Evolutionary conservation across 2,888 invertebrate species (phyloP).

Genomic region (Sacculina carcini): DNA sequence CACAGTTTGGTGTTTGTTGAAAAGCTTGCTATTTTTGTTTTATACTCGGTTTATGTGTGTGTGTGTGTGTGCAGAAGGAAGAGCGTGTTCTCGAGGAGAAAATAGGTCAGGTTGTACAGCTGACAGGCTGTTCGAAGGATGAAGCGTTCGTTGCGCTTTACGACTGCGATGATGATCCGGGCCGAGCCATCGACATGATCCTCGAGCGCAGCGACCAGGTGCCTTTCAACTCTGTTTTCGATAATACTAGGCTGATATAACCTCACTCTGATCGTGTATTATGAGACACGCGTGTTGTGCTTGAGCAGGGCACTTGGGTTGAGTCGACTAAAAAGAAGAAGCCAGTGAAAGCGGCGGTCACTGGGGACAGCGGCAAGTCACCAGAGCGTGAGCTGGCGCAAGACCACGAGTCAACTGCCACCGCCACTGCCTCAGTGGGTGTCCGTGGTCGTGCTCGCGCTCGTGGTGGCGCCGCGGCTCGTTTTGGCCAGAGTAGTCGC

Average conservation of each 20-base stretch:
- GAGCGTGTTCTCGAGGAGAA: conserved; percentile 13
- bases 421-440: not conserved
- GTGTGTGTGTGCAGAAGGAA: too few species aligned
- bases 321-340: conserved; percentile 14
- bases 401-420: too few species aligned
- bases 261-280: not conserved
- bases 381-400: too few species aligned
- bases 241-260: too few species aligned
- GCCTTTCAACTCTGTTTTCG: too few species aligned
- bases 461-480: not conserved
- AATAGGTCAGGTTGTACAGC: conserved; percentile 37
- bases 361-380: not conserved
- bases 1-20: too few species aligned
- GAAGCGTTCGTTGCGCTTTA: conserved; percentile 75
- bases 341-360: conserved; percentile 7
- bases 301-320: conserved; percentile 11
- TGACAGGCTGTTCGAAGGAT: conserved; percentile 66
- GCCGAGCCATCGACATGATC: conserved; percentile 51
- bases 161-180: conserved; percentile 70
- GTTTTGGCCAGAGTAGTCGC: not conserved
- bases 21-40: too few species aligned
- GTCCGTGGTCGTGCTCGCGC: not conserved
- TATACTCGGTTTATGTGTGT: too few species aligned
- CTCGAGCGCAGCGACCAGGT: conserved; percentile 42
- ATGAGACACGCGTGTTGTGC: not conserved